Evolutionary conservation across 2,888 invertebrate genomes (phyloP).

Genomic region (Mycalesis mineus): DNA sequence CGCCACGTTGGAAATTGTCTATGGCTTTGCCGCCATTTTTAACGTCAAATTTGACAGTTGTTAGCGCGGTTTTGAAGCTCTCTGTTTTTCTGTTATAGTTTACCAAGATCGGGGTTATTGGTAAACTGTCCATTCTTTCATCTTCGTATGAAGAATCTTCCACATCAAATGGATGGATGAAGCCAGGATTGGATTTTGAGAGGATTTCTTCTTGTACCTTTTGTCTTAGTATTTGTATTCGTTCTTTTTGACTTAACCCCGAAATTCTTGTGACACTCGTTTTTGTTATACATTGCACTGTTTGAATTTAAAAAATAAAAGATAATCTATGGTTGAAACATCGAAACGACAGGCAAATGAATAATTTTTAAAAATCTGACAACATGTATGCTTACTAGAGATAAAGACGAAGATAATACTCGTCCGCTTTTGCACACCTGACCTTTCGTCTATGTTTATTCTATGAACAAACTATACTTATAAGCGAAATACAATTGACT

Average conservation of each 20-base stretch:
- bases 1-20: background rate
- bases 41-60: constrained; percentile 11
- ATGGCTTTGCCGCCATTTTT: background rate
- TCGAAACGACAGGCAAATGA: too few species aligned
- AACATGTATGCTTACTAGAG: too few species aligned
- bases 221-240: constrained; percentile 21
- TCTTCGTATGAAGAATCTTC: constrained; percentile 5
- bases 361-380: too few species aligned
- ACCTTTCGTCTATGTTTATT: too few species aligned
- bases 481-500: too few species aligned
- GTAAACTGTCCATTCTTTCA: constrained; percentile 9
- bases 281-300: constrained; percentile 14
- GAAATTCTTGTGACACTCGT: constrained; percentile 9
- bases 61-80: constrained; percentile 2
- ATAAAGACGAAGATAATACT: too few species aligned
- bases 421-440: too few species aligned
- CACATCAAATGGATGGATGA: background rate
- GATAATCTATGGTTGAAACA: too few species aligned
- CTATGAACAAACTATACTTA: too few species aligned
- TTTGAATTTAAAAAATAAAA: too few species aligned
- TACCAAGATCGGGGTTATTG: constrained; percentile 27
- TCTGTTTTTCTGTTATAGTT: background rate
- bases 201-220: constrained; percentile 19
- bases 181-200: background rate
- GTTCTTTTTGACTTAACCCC: constrained; percentile 14